These are phyloP conservation scores for Calyptommatus sinebrachiatus DNA, from an alignment of 2,113 vertebrate species.

Conservation along the genomic window DNA sequence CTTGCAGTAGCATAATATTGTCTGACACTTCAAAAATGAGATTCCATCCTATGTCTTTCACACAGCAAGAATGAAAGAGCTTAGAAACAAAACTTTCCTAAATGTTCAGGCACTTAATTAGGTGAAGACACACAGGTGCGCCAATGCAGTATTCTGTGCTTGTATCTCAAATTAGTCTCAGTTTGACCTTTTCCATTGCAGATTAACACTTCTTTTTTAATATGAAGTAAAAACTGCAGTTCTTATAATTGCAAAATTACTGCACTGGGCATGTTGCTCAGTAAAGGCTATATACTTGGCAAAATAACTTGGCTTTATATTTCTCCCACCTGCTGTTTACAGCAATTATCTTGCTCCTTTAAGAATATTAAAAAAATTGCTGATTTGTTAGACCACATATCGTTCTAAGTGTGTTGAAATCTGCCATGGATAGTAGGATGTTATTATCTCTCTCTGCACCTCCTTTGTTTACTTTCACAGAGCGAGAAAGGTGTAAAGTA, in stretches of 20 bases:
- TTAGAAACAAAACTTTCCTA: conserved; percentile 17
- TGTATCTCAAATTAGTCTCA: neutral
- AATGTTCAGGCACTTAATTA: neutral
- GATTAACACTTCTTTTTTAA: conserved; percentile 7
- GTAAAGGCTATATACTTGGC: neutral
- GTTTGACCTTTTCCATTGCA: neutral
- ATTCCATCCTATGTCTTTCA: conserved; percentile 17
- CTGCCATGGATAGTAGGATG: neutral
- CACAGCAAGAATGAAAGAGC: neutral
- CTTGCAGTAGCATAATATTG: conserved; percentile 27
- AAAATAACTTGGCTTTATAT: conserved; percentile 20
- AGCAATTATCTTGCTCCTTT: conserved; percentile 12
- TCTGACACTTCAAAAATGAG: conserved; percentile 8
- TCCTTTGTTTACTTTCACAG: neutral
- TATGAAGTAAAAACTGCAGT: conserved; percentile 16
- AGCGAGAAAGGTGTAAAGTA: neutral
- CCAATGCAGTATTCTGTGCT: fast-evolving
- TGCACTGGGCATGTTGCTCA: neutral
- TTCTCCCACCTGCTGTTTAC: conserved; percentile 1
- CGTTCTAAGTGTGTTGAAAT: neutral
- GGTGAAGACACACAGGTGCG: neutral
- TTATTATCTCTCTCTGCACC: neutral
- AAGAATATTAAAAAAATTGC: conserved; percentile 22
- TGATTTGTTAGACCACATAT: conserved; percentile 1
- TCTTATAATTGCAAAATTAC: conserved; percentile 3